Percentiles rank a stretch among this genome's conserved stretches.
Evolutionary conservation across 92 coral and sea anemone species (phyloP).

Genomic region (Parazoanthus atlanticus): DNA sequence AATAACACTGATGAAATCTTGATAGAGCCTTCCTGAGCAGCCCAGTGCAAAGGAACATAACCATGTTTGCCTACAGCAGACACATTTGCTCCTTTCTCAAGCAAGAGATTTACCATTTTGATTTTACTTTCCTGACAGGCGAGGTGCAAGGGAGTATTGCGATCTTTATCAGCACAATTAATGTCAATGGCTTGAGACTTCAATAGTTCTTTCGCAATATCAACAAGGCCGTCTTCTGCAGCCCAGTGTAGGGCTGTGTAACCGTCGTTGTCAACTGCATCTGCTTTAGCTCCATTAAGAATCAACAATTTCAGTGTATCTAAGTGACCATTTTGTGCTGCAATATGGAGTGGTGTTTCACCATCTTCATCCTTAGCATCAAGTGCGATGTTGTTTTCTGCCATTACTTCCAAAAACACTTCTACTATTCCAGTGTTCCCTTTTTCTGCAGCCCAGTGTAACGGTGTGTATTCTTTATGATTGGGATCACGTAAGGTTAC

Average conservation of each 20-base stretch:
- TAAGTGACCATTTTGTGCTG: neutral
- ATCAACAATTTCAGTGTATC: neutral
- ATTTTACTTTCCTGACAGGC: neutral
- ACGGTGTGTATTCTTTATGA: conserved; percentile 35
- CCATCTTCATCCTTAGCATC: neutral
- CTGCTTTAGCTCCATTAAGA: neutral
- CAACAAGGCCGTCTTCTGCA: neutral
- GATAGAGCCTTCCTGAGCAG: neutral
- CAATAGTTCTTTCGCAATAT: neutral
- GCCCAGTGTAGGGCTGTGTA: neutral
- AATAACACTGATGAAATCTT: neutral
- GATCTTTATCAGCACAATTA: neutral
- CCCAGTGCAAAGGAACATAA: neutral
- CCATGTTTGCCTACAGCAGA: no score
- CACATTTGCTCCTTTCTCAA: no score
- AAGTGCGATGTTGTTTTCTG: neutral
- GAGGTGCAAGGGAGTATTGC: neutral
- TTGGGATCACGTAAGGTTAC: neutral
- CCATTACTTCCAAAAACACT: conserved; percentile 7
- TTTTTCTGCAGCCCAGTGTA: conserved; percentile 41
- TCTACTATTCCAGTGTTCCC: conserved; percentile 29
- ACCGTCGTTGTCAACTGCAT: no score
- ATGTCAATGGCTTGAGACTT: neutral
- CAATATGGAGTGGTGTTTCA: neutral
- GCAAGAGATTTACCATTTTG: neutral